Base-by-base conservation (phyloP, 2,888 invertebrate species). In the Acheta domesticus region DNA sequence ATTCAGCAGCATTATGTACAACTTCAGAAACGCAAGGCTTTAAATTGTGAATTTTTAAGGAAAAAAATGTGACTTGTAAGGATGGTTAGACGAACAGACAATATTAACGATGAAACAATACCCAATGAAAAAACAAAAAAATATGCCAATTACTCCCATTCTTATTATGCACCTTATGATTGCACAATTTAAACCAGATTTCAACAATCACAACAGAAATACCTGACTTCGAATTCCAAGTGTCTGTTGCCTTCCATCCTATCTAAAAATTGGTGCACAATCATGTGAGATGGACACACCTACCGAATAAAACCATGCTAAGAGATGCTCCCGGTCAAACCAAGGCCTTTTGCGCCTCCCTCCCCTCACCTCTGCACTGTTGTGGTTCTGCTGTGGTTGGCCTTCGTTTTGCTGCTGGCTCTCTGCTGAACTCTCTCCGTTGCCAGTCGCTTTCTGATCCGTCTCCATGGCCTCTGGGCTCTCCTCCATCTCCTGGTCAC, bases 301-400 rank as follows among this genome's bases (percentile, higher is more conserved):
- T 91, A 91, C 91, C 91, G 91, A 91, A 89, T 89, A 89, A 89
- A 91, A 91, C 91, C 91, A 91, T 89, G 90, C 90, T 88, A 91
- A 91, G 90, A 91, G 90, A 90, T 89, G 91, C 89, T 91, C 91
- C 89, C 91, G 14, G 21, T 16, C 23, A 20, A 12, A 14, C 23
- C 73, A 90, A 91, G 92, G 90, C 91, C 92, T 89, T 86, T 90
- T 90, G 90, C 87, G 81, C 78, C 83, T 82, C 79, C 76, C 76
- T 81, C 75, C 80, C 76, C 82, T 82, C 82, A 82, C 80, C 82
- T 85, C 79, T 83, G 86, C 76, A 88, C 88, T 86, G 88, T 88
- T 82, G 85, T 89, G 91, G 83, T 87, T 86, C 78, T 87, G 87
- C 82, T 88, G 88, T 83, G 84, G 86, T 77, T 85, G 84, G 75